These are phyloP conservation scores for Machimus atricapillus DNA, from an alignment of 2,888 invertebrate species.

Conservation along the genomic window DNA sequence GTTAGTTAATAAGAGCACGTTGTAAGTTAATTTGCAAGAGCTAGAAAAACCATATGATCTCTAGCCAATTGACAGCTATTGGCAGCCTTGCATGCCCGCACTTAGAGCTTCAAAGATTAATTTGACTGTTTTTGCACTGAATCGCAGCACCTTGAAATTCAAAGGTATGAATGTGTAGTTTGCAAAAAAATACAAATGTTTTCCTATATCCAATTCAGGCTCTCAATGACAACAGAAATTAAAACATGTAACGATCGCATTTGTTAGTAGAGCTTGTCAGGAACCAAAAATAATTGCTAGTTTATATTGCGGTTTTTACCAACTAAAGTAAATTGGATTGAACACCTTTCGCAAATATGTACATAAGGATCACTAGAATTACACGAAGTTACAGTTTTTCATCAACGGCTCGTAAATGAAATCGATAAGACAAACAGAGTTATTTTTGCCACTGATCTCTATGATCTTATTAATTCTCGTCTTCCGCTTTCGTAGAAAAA, in stretches of 20 bases:
- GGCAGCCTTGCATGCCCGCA: background rate
- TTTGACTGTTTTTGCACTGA: background rate
- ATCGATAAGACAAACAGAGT: background rate
- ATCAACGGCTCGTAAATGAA: background rate
- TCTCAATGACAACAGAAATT: conserved; percentile 1
- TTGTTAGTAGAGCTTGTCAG: background rate
- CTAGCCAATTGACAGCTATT: background rate
- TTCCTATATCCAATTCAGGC: background rate
- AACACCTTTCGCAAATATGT: background rate
- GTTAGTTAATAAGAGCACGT: background rate
- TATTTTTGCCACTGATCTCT: background rate
- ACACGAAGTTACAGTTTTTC: background rate
- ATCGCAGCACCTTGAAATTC: background rate
- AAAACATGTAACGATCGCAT: background rate
- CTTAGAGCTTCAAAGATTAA: background rate
- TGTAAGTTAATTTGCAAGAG: background rate
- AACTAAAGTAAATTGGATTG: background rate
- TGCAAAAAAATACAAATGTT: background rate
- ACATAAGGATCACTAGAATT: background rate
- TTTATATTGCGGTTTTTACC: background rate
- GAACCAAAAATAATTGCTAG: background rate
- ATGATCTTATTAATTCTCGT: background rate
- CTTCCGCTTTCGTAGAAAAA: background rate
- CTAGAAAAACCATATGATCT: background rate
- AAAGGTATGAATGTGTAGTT: background rate